Percentiles rank a stretch among this genome's conserved stretches.
Evolutionary conservation across 2,797 vertebrate genomes (phyloP).

Genomic region (Sebastiscus tertius): DNA sequence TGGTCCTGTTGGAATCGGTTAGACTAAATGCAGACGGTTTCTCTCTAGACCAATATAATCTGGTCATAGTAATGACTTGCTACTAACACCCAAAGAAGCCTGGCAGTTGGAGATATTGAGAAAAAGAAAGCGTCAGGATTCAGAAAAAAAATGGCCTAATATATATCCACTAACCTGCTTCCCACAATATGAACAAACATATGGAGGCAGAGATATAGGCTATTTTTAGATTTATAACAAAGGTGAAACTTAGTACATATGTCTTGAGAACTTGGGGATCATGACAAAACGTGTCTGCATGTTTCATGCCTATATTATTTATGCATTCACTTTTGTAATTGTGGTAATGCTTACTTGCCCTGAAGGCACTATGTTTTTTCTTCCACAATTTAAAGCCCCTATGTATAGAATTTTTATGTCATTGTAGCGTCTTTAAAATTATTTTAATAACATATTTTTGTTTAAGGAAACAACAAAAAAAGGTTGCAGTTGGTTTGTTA

Average conservation of each 20-base stretch:
- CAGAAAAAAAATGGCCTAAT: not conserved
- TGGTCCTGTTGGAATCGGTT: conserved; percentile 55
- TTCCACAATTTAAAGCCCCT: not conserved
- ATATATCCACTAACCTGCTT: not conserved
- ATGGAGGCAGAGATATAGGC: not conserved
- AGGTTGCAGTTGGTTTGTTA: not conserved
- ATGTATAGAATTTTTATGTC: not conserved
- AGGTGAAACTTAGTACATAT: not conserved
- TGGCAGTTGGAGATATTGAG: not conserved
- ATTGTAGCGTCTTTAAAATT: not conserved
- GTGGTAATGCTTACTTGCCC: not conserved
- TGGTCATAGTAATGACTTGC: conserved; percentile 34
- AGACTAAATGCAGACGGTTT: conserved; percentile 49
- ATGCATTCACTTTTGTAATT: not conserved
- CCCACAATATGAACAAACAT: not conserved
- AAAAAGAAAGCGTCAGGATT: not conserved
- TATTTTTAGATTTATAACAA: not conserved
- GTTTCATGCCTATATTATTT: not conserved
- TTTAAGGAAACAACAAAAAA: not conserved
- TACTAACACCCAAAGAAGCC: conserved; percentile 24
- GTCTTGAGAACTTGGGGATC: not conserved
- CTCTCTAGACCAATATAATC: conserved; percentile 48
- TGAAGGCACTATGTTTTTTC: not conserved
- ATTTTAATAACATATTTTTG: not conserved
- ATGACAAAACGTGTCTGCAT: not conserved